These are phyloP conservation scores for Hyalella azteca DNA, from an alignment of 2,888 invertebrate species.

Conservation along the genomic window DNA sequence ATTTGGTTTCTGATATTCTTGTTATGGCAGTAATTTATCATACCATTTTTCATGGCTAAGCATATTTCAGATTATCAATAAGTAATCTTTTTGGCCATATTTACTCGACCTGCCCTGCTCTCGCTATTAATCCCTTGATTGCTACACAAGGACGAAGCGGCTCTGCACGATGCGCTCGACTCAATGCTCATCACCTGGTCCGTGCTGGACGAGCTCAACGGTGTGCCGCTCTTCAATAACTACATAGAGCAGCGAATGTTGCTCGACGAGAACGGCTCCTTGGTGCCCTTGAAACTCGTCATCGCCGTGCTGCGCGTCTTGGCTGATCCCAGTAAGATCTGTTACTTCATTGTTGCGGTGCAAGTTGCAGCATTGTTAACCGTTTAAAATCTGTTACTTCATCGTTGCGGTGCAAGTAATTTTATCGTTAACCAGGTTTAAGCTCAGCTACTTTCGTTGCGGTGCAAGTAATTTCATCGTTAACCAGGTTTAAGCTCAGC, in stretches of 20 bases:
- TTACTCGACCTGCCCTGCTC: no score
- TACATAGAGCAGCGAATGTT: not conserved
- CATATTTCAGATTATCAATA: no score
- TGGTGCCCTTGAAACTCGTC: not conserved
- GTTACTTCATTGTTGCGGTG: not conserved
- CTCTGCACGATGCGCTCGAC: not conserved
- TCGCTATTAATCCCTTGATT: no score
- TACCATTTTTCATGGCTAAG: no score
- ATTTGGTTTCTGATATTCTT: no score
- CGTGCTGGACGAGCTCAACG: not conserved
- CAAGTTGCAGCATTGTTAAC: no score
- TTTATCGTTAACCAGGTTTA: no score
- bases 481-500: no score
- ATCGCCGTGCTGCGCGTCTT: not conserved
- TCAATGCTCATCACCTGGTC: not conserved
- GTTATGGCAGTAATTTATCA: no score
- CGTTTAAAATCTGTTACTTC: not conserved
- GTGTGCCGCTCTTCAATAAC: not conserved
- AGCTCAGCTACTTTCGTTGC: not conserved
- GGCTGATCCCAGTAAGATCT: not conserved
- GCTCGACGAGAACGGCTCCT: not conserved
- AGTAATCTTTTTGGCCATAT: no score
- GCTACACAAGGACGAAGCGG: not conserved
- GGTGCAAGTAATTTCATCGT: no score
- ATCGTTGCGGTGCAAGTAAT: no score